Conservation (phyloP, 1,140 invertebrate species). For the Bombus waltoni region DNA sequence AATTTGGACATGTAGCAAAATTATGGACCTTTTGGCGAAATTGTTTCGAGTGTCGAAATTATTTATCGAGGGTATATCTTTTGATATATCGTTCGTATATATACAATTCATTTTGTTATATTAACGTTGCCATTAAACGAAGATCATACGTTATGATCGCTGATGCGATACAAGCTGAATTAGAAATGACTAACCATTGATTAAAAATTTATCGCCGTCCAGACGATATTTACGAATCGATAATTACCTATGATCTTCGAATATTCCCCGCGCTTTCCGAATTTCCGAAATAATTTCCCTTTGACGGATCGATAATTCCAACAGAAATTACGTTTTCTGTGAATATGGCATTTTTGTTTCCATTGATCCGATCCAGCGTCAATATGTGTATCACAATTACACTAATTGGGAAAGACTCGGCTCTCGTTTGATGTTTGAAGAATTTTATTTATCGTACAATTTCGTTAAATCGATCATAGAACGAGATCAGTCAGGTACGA, state of each 20-base stretch:
- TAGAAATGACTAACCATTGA: background rate
- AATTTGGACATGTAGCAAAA: background rate
- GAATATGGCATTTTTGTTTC: background rate
- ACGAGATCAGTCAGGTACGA: background rate
- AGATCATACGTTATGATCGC: background rate
- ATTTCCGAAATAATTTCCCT: background rate
- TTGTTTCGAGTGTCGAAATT: background rate
- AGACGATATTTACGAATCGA: background rate
- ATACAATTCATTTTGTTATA: background rate
- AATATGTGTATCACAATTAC: background rate
- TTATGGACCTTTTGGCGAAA: background rate
- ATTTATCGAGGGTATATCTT: background rate
- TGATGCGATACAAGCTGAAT: background rate
- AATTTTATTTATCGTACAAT: background rate
- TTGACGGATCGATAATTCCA: background rate
- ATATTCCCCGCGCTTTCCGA: background rate
- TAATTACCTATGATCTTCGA: background rate
- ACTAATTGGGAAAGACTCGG: background rate
- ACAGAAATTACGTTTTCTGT: background rate
- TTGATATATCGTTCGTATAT: background rate
- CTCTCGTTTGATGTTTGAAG: conserved; percentile 10
- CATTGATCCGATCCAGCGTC: background rate
- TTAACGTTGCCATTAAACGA: background rate
- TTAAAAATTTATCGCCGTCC: background rate
- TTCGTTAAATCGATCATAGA: background rate